These are phyloP conservation scores for Erythrolamprus reginae DNA, from an alignment of 2,113 vertebrate species.

Conservation along the genomic window DNA sequence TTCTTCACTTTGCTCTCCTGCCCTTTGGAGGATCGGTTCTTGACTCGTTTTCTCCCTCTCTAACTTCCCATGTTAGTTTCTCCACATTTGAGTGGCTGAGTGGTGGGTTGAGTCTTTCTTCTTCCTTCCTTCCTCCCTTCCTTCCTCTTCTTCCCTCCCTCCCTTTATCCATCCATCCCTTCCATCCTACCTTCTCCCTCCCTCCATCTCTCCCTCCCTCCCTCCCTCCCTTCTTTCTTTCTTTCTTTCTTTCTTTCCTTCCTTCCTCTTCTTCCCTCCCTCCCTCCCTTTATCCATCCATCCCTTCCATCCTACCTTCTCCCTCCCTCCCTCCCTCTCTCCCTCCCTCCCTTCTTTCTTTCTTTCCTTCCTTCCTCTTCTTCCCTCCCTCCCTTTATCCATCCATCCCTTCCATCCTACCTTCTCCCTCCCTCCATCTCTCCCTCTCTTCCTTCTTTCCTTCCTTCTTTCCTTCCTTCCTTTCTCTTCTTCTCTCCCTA, in stretches of 20 bases:
- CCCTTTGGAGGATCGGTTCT: neutral
- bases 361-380: neutral
- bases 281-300: too few species aligned
- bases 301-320: too few species aligned
- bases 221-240: too few species aligned
- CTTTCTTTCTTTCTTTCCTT: neutral
- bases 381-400: neutral
- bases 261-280: too few species aligned
- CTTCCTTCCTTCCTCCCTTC: neutral
- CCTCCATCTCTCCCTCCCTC: too few species aligned
- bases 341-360: neutral
- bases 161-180: too few species aligned
- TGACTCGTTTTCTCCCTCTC: neutral
- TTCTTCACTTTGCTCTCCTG: neutral
- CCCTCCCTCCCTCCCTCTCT: neutral
- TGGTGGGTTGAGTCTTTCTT: neutral
- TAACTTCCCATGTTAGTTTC: neutral
- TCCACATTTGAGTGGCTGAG: neutral
- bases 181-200: too few species aligned
- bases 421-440: rapidly evolving
- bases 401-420: neutral
- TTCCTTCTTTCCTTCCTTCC: rapidly evolving
- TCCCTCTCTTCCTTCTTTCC: rapidly evolving
- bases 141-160: neutral
- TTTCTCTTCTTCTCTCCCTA: rapidly evolving